A percentile compares a stretch with the other conserved stretches of the same genome.
phyloP scores from a whole-genome alignment of 2,888 invertebrate genomes.

The Heliconius aoede region DNA sequence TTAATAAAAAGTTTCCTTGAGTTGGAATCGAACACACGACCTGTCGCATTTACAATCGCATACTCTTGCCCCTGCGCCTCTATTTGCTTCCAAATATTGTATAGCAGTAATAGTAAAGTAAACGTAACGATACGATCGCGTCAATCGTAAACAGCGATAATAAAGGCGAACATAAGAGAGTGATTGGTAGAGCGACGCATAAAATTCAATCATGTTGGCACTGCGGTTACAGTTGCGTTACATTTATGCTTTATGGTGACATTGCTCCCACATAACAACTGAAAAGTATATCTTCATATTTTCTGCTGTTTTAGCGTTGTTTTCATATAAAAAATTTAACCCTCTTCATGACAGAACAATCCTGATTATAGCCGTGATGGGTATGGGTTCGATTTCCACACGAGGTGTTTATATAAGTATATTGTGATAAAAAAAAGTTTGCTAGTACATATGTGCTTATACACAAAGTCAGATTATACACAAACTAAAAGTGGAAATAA shows the following conservation, averaged over 20 bases:
- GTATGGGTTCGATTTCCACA: background rate
- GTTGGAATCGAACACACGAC: too few species aligned
- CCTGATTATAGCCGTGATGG: background rate
- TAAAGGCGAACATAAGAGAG: constrained; percentile 52
- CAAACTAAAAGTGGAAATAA: background rate
- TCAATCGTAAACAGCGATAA: constrained; percentile 45
- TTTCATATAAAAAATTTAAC: constrained; percentile 49
- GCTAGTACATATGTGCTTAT: background rate
- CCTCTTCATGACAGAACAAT: background rate
- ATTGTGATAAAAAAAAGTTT: background rate
- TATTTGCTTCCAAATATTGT: background rate
- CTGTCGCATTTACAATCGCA: too few species aligned
- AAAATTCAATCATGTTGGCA: constrained; percentile 78
- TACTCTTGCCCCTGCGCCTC: too few species aligned
- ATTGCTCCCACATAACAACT: constrained; percentile 73
- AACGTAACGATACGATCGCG: constrained; percentile 22
- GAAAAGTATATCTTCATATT: constrained; percentile 13
- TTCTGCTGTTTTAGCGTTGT: constrained; percentile 34
- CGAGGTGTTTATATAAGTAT: background rate
- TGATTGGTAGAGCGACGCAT: constrained; percentile 64
- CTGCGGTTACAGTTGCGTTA: constrained; percentile 64
- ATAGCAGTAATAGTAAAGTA: constrained; percentile 14
- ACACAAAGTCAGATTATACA: too few species aligned
- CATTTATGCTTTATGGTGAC: constrained; percentile 77
- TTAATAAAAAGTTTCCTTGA: too few species aligned